Evolutionary conservation across 2,113 vertebrate species (phyloP).

Genomic region (Pycnonotus jocosus): DNA sequence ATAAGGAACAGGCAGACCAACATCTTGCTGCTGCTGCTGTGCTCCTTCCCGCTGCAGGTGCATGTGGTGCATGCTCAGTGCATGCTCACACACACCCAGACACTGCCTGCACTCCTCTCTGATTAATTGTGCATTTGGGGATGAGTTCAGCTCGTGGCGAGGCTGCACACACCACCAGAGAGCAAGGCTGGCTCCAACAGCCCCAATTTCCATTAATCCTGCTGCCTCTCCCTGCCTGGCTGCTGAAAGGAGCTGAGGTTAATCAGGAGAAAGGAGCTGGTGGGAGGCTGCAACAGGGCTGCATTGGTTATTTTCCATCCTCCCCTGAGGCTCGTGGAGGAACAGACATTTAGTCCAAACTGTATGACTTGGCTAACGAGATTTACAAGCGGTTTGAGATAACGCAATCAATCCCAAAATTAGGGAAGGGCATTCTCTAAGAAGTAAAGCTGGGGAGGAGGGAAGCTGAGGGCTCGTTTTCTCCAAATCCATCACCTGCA

Average conservation of each 20-base stretch:
- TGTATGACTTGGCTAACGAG: slow-evolving; percentile 39
- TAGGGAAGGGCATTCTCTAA: background rate
- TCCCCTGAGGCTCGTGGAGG: background rate
- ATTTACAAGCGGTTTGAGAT: slow-evolving; percentile 38
- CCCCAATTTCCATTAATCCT: slow-evolving; percentile 5
- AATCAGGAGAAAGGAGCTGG: slow-evolving; percentile 2
- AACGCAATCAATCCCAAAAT: background rate
- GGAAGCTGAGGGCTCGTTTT: background rate
- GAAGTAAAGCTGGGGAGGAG: background rate
- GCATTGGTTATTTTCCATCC: slow-evolving; percentile 31
- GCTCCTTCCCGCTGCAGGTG: slow-evolving; percentile 4
- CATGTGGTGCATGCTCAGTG: background rate
- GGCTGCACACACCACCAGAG: background rate
- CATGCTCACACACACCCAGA: background rate
- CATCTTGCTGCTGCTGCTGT: background rate
- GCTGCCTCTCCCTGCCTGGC: background rate
- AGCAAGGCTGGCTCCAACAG: background rate
- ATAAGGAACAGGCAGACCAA: slow-evolving; percentile 41
- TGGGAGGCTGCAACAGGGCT: background rate
- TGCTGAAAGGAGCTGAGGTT: background rate
- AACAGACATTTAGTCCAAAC: slow-evolving; percentile 31
- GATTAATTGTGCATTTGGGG: background rate
- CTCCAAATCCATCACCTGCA: slow-evolving; percentile 6
- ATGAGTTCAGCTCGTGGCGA: background rate
- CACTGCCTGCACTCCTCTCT: background rate